Percentiles rank a stretch among this genome's conserved stretches.
phyloP scores from a whole-genome alignment of 2,888 invertebrate genomes.

The Herminia tarsipennalis region DNA sequence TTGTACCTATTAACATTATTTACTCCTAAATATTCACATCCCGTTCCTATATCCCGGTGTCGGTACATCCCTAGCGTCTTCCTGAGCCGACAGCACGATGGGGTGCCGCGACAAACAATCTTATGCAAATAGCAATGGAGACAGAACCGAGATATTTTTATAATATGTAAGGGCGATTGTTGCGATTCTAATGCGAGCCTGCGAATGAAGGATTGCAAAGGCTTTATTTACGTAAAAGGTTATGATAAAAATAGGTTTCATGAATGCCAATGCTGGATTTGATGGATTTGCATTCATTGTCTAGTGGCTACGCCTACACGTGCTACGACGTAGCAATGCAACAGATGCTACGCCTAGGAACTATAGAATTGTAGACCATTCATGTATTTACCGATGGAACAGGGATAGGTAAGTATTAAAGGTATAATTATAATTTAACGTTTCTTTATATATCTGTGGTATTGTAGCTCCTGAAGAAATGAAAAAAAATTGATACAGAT shows the following conservation, averaged over 20 bases:
- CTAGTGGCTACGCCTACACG: not conserved
- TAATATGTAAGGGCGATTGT: slow-evolving; percentile 47
- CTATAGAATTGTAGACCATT: too few relatives aligned
- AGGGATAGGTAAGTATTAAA: too few relatives aligned
- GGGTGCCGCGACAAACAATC: slow-evolving; percentile 40
- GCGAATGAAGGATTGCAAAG: slow-evolving; percentile 36
- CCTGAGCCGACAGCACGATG: slow-evolving; percentile 32
- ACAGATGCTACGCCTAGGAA: too few relatives aligned
- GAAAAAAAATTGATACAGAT: too few relatives aligned
- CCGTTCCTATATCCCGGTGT: slow-evolving; percentile 12
- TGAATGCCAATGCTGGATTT: slow-evolving; percentile 3
- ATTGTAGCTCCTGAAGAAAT: too few relatives aligned
- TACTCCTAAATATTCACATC: slow-evolving; percentile 15
- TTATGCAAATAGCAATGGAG: slow-evolving; percentile 53
- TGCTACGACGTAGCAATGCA: too few relatives aligned
- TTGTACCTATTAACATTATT: not conserved
- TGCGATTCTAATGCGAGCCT: slow-evolving; percentile 49
- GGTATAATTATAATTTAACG: too few relatives aligned
- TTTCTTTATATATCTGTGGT: too few relatives aligned
- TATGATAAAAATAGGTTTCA: slow-evolving; percentile 9
- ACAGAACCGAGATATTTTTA: slow-evolving; percentile 44
- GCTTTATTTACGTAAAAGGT: slow-evolving; percentile 39
- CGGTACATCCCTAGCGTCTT: slow-evolving; percentile 30
- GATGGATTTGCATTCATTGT: not conserved
- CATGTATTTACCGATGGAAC: too few relatives aligned